These are phyloP conservation scores for Allygus modestus DNA, from an alignment of 2,888 invertebrate species.

Conservation along the genomic window DNA sequence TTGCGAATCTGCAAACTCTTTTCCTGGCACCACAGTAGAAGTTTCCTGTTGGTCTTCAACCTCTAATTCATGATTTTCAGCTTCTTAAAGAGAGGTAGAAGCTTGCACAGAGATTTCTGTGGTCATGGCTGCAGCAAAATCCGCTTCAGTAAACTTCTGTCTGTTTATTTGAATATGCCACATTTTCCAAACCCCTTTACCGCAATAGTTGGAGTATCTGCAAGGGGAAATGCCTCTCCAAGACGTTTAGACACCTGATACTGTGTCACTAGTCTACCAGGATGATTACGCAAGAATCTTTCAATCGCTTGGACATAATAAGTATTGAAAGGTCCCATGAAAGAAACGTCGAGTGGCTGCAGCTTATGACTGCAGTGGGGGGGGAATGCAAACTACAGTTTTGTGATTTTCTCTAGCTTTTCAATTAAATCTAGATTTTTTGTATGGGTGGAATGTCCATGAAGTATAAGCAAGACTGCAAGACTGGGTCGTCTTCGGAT, in stretches of 20 bases:
- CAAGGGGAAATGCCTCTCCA: constrained; percentile 21
- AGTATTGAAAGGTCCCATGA: constrained; percentile 64
- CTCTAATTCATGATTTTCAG: constrained; percentile 57
- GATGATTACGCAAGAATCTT: constrained; percentile 68
- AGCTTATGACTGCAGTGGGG: constrained; percentile 67
- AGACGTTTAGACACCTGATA: constrained; percentile 23
- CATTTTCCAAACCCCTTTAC: constrained; percentile 69
- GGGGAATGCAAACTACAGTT: constrained; percentile 72
- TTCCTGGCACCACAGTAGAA: constrained; percentile 43
- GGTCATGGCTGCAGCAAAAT: constrained; percentile 49
- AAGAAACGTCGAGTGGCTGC: constrained; percentile 61
- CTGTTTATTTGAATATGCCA: constrained; percentile 68
- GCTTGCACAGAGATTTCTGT: constrained; percentile 51
- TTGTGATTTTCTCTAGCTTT: constrained; percentile 72
- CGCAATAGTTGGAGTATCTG: constrained; percentile 69
- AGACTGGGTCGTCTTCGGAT: constrained; percentile 69
- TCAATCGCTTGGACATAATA: constrained; percentile 64
- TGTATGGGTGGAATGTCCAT: constrained; percentile 72
- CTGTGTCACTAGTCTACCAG: constrained; percentile 65
- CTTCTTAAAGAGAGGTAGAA: constrained; percentile 57
- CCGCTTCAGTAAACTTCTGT: constrained; percentile 47
- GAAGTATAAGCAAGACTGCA: constrained; percentile 72
- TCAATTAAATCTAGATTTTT: constrained; percentile 71
- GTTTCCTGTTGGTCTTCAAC: constrained; percentile 55
- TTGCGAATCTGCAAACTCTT: too few relatives aligned